These are phyloP conservation scores for Nomada goodeniana DNA, from an alignment of 2,888 invertebrate genomes.

Conservation along the genomic window DNA sequence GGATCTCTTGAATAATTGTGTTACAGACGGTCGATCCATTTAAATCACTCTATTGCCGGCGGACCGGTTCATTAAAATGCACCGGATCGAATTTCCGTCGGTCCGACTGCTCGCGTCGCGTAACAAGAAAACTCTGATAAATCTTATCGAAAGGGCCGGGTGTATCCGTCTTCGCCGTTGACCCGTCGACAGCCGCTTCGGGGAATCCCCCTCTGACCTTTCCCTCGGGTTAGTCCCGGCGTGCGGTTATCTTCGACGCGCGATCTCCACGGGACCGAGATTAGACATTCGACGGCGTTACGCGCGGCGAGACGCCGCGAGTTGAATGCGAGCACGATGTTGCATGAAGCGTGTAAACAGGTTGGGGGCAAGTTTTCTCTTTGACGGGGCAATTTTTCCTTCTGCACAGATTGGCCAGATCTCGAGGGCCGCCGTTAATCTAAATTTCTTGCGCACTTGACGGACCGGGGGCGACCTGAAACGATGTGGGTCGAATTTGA, in stretches of 20 bases:
- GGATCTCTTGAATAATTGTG: constrained; percentile 72
- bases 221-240: background rate
- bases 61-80: constrained; percentile 72
- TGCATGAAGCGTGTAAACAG: background rate
- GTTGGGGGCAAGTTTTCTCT: background rate
- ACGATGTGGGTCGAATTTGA: too few relatives aligned
- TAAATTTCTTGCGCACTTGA: too few relatives aligned
- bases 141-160: constrained; percentile 55
- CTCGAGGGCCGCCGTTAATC: too few relatives aligned
- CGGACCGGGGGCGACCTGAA: too few relatives aligned
- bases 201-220: constrained; percentile 8
- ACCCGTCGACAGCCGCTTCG: constrained; percentile 17
- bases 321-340: background rate
- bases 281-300: constrained; percentile 5
- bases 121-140: constrained; percentile 67
- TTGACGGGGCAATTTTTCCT: background rate
- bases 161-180: constrained; percentile 19
- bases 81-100: constrained; percentile 68
- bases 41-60: constrained; percentile 70
- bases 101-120: constrained; percentile 43
- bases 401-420: background rate
- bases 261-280: constrained; percentile 9
- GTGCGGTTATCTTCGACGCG: background rate
- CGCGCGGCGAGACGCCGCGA: background rate
- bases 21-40: constrained; percentile 71